Evolutionary conservation across 2,888 invertebrate genomes (phyloP).

Genomic region (Tryphoninae sp.): DNA sequence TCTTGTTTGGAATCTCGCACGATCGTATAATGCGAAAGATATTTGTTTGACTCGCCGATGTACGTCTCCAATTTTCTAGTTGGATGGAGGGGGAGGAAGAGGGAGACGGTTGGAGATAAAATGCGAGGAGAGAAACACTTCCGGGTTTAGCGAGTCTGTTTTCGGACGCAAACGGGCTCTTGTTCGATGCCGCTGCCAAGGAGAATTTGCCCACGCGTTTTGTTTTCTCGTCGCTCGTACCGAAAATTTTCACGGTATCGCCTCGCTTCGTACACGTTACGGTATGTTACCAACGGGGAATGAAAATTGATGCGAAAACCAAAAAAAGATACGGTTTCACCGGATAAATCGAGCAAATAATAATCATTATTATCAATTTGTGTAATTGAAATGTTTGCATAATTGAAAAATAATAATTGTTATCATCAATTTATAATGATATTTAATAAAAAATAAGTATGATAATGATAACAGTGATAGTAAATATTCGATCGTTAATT

Average conservation of each 20-base stretch:
- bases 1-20: no score
- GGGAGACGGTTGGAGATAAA: conserved; percentile 8
- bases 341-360: background rate
- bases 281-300: background rate
- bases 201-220: conserved; percentile 55
- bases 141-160: conserved; percentile 53
- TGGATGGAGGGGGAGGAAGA: background rate
- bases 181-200: conserved; percentile 42
- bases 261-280: background rate
- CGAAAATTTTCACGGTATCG: background rate
- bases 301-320: background rate
- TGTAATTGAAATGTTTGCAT: no score
- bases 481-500: no score
- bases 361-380: background rate
- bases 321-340: background rate
- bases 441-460: background rate
- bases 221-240: conserved; percentile 48
- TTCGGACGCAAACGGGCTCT: conserved; percentile 42
- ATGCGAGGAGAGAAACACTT: conserved; percentile 45
- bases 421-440: background rate
- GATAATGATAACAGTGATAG: no score
- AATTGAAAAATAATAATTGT: background rate
- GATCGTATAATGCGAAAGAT: background rate
- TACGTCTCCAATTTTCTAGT: background rate
- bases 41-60: conserved; percentile 23